Conservation (phyloP, 2,797 vertebrate species). For the Agapornis canus region DNA sequence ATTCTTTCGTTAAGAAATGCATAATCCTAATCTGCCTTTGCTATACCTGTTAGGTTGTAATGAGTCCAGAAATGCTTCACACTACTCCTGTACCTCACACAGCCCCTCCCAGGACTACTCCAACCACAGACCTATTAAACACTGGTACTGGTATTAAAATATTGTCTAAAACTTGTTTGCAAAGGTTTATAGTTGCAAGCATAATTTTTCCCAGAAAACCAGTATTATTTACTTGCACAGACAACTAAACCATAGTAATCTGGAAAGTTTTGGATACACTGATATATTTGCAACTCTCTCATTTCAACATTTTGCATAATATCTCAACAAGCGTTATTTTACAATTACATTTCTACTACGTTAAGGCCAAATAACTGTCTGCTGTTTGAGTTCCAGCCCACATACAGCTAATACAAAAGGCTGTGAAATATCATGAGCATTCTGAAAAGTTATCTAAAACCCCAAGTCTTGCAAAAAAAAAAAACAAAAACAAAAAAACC, state of each 20-base stretch:
- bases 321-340: neutral
- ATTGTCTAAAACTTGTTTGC: neutral
- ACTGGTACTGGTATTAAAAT: neutral
- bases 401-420: neutral
- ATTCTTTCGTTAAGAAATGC: neutral
- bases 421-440: neutral
- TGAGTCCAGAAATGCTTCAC: neutral
- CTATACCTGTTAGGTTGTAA: neutral
- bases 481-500: neutral
- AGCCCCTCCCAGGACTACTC: neutral
- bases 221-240: neutral
- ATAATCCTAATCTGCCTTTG: neutral
- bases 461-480: neutral
- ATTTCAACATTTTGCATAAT: rapidly evolving
- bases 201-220: neutral
- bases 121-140: neutral
- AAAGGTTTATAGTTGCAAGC: neutral
- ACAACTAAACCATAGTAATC: neutral
- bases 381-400: neutral
- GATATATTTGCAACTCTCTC: neutral
- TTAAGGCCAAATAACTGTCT: neutral
- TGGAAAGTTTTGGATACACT: neutral
- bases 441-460: neutral
- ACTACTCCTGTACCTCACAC: neutral
- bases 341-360: neutral